phyloP scores from a whole-genome alignment of 92 coral and sea anemone genomes.

The Anthopleura xanthogrammica region DNA sequence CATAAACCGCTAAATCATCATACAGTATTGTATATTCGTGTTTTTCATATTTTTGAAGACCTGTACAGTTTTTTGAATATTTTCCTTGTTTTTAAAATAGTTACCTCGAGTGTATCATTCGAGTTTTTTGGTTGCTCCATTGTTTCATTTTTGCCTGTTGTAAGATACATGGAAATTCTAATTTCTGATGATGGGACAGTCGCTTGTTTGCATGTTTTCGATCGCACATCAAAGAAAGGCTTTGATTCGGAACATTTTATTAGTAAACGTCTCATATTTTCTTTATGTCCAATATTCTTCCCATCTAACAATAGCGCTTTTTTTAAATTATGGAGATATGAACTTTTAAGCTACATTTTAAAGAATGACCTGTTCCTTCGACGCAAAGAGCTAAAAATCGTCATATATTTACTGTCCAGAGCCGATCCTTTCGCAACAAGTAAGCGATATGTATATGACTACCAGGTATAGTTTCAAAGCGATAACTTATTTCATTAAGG shows the following conservation, averaged over 20 bases:
- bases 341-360: too few species aligned
- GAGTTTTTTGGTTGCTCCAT: not conserved
- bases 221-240: not conserved
- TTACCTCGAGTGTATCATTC: not conserved
- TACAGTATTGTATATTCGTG: constrained; percentile 16
- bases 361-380: too few species aligned
- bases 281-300: too few species aligned
- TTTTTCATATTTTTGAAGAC: not conserved
- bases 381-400: too few species aligned
- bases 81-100: not conserved
- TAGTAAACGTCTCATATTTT: not conserved
- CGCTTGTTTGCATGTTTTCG: not conserved
- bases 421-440: too few species aligned
- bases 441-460: too few species aligned
- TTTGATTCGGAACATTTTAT: not conserved
- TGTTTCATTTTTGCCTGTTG: not conserved
- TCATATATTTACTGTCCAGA: too few species aligned
- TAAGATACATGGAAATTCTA: not conserved
- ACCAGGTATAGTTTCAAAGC: too few species aligned
- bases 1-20: constrained; percentile 11
- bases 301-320: too few species aligned
- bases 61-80: not conserved
- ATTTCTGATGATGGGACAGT: not conserved
- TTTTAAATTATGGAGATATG: too few species aligned
- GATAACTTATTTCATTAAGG: too few species aligned